phyloP scores from a whole-genome alignment of 1,140 invertebrate species.

The Pseudobourletiella spinata region DNA sequence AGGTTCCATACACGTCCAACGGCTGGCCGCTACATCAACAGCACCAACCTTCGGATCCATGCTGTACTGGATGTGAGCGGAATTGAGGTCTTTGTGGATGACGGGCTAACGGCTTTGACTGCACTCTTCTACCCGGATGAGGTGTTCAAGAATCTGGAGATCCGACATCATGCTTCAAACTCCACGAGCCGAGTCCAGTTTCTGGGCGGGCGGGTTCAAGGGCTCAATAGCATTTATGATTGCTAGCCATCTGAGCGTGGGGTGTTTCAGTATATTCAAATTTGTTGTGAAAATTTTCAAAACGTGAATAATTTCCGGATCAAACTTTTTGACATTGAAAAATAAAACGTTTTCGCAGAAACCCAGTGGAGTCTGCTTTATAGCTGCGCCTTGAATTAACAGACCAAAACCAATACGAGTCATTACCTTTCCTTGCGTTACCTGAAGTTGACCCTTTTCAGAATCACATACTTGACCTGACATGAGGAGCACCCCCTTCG shows the following conservation, averaged over 20 bases:
- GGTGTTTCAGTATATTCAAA: too few relatives aligned
- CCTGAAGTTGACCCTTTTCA: too few relatives aligned
- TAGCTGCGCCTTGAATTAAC: too few relatives aligned
- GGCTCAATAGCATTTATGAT: constrained; percentile 16
- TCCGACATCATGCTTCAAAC: not conserved
- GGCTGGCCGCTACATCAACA: not conserved
- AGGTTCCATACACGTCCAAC: not conserved
- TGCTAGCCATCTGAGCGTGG: not conserved
- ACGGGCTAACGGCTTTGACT: constrained; percentile 21
- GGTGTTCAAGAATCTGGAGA: constrained; percentile 4
- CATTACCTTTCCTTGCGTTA: too few relatives aligned
- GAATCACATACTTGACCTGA: too few relatives aligned
- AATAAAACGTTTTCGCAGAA: too few relatives aligned
- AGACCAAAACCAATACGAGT: too few relatives aligned
- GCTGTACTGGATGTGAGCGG: constrained; percentile 14
- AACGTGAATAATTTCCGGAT: too few relatives aligned
- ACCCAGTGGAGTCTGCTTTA: too few relatives aligned
- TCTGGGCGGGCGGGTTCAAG: not conserved
- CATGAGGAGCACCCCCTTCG: too few relatives aligned
- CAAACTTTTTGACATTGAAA: too few relatives aligned
- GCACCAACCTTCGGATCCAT: not conserved
- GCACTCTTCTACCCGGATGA: constrained; percentile 20
- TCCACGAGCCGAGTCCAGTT: not conserved
- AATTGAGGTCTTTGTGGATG: constrained; percentile 28
- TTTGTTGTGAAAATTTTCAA: too few relatives aligned